A percentile compares a stretch with the other conserved stretches of the same genome.
Evolutionary conservation across 1,140 invertebrate species (phyloP).

Genomic region (Leptonema lineaticorne): DNA sequence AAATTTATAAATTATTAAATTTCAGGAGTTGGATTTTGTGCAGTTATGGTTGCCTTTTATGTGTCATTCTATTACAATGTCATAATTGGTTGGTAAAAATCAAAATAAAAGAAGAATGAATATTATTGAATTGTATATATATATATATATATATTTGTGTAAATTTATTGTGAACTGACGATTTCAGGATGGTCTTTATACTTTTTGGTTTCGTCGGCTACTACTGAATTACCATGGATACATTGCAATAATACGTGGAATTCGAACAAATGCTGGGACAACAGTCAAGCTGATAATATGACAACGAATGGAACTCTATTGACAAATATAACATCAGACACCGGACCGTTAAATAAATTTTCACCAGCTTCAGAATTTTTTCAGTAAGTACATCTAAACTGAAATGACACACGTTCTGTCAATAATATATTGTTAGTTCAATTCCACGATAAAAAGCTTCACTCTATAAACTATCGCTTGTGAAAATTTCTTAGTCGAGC

Average conservation of each 20-base stretch:
- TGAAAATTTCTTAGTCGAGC: conserved; percentile 63
- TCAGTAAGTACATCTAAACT: conserved; percentile 54
- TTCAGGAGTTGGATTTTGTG: conserved; percentile 86
- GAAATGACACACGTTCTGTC: no score
- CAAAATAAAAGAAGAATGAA: background rate
- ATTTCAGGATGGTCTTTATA: conserved; percentile 76
- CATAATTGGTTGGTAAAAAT: conserved; percentile 67
- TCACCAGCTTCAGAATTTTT: conserved; percentile 69
- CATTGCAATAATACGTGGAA: conserved; percentile 85
- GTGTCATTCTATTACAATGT: conserved; percentile 93
- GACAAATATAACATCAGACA: conserved; percentile 38
- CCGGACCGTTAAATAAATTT: conserved; percentile 55
- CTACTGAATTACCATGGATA: conserved; percentile 76
- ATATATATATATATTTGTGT: no score
- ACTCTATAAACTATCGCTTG: background rate
- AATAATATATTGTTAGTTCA: no score
- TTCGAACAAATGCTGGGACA: conserved; percentile 68
- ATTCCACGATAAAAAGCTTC: no score
- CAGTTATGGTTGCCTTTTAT: conserved; percentile 86
- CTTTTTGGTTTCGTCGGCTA: conserved; percentile 71
- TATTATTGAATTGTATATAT: no score
- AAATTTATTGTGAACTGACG: no score
- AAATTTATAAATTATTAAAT: conserved; percentile 11
- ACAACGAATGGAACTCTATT: conserved; percentile 45
- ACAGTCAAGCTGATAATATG: conserved; percentile 31